Conservation (phyloP, 2,888 invertebrate genomes). For the Pammene aurita region DNA sequence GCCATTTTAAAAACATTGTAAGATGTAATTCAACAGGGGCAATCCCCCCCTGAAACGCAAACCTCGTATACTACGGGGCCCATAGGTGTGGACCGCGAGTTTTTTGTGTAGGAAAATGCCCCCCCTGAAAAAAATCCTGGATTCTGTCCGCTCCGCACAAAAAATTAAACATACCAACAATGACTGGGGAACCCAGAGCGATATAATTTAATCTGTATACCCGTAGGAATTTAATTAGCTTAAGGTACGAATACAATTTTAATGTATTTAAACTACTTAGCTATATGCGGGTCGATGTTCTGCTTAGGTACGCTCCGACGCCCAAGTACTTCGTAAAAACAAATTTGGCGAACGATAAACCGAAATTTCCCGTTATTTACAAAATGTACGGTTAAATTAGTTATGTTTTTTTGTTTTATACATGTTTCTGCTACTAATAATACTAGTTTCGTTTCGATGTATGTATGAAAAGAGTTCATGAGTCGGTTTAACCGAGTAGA, state of each 20-base stretch:
- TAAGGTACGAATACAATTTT: background rate
- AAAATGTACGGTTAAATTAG: conserved; percentile 1
- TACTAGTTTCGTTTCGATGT: no score
- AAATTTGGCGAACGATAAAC: conserved; percentile 22
- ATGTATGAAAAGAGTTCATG: background rate
- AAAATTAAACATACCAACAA: background rate
- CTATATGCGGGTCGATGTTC: conserved; percentile 27
- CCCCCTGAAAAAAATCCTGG: no score
- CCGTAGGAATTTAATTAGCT: background rate
- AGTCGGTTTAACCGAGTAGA: background rate
- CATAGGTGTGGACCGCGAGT: no score
- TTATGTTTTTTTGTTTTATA: background rate
- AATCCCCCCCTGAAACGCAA: no score
- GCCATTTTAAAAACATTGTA: background rate
- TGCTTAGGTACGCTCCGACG: conserved; percentile 32
- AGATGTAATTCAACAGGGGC: background rate
- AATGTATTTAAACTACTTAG: background rate
- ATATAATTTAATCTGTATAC: background rate
- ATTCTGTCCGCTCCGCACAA: no score
- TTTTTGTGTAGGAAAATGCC: no score
- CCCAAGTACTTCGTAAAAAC: conserved; percentile 15
- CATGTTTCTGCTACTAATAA: background rate
- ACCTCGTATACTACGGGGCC: no score
- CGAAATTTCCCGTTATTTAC: conserved; percentile 10
- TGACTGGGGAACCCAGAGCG: background rate